phyloP scores from a whole-genome alignment of 2,797 vertebrate species.

The Eutrigla gurnardus region DNA sequence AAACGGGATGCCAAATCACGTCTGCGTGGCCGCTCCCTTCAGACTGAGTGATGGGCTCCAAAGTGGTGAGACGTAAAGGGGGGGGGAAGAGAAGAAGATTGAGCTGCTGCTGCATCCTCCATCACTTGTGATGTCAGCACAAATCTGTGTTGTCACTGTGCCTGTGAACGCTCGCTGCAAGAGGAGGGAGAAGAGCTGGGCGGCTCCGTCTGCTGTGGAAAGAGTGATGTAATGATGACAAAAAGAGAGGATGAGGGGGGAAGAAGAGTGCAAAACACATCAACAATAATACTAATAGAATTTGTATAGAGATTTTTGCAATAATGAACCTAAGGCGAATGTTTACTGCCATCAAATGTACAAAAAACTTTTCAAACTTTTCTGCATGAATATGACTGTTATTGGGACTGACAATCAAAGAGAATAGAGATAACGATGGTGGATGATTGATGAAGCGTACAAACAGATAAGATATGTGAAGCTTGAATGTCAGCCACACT shows the following conservation, averaged over 20 bases:
- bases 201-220: conserved; percentile 31
- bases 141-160: conserved; percentile 43
- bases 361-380: neutral
- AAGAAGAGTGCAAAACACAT: conserved; percentile 7
- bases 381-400: neutral
- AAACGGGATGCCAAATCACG: conserved; percentile 29
- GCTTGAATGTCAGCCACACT: neutral
- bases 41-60: conserved; percentile 56
- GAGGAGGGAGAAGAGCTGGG: conserved; percentile 12
- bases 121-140: conserved; percentile 51
- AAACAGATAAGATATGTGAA: neutral
- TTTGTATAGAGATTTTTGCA: neutral
- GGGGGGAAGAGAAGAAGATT: neutral
- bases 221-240: conserved; percentile 19
- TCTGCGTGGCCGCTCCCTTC: conserved; percentile 36
- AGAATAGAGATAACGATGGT: neutral
- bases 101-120: conserved; percentile 27
- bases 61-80: conserved; percentile 25
- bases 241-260: neutral
- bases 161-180: conserved; percentile 15
- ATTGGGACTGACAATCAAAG: neutral
- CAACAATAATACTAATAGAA: conserved; percentile 6
- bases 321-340: neutral
- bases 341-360: neutral
- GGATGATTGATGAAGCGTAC: neutral